Evolutionary conservation across 2,888 invertebrate species (phyloP).

Genomic region (Dilophus febrilis): DNA sequence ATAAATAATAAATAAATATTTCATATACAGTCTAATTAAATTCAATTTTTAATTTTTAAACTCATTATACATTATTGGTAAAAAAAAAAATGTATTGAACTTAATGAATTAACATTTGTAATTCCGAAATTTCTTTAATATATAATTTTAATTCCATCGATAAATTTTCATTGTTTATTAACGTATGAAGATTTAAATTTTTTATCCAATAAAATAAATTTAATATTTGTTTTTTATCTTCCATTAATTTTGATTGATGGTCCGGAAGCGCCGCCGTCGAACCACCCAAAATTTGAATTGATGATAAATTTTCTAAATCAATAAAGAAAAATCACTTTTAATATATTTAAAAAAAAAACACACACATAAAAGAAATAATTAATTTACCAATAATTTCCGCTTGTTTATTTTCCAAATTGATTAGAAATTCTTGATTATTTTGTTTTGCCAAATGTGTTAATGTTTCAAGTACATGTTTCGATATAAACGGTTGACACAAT

Average conservation of each 20-base stretch:
- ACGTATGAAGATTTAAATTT: too few species aligned
- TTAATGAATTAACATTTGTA: too few species aligned
- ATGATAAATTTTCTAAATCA: constrained; percentile 16
- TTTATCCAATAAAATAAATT: constrained; percentile 37
- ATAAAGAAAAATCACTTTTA: too few species aligned
- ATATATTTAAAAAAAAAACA: background rate
- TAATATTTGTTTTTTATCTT: constrained; percentile 34
- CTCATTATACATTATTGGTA: too few species aligned
- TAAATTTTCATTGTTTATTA: too few species aligned
- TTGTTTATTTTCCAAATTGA: constrained; percentile 30
- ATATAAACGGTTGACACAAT: constrained; percentile 34
- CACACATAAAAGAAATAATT: background rate
- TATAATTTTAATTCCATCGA: too few species aligned
- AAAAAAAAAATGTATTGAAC: too few species aligned
- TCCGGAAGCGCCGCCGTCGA: too few species aligned
- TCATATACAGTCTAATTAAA: too few species aligned
- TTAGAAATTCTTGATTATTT: constrained; percentile 34
- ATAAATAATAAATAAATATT: too few species aligned
- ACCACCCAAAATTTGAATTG: constrained; percentile 24
- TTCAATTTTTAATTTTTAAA: too few species aligned
- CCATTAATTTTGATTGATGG: constrained; percentile 23
- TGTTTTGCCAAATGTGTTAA: constrained; percentile 40
- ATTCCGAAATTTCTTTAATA: too few species aligned
- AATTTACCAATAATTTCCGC: constrained; percentile 30
- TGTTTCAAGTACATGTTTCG: constrained; percentile 35